Conservation (phyloP, 2,888 invertebrate species). For the Drosophila sordidula region DNA sequence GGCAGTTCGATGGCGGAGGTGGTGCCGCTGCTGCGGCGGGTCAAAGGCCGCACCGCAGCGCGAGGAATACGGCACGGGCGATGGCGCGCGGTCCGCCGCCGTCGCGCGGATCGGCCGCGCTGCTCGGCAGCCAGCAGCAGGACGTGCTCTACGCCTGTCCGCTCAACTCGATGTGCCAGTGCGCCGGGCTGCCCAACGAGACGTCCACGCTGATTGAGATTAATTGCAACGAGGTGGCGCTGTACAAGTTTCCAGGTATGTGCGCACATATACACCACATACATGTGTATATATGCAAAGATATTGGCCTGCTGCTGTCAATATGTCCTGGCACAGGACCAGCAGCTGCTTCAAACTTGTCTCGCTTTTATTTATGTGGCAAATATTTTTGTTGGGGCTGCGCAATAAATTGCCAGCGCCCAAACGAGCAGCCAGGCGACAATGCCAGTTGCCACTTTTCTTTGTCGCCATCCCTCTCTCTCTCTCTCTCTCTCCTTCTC, state of each 20-base stretch:
- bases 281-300: not conserved
- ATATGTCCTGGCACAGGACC: slow-evolving; percentile 40
- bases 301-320: slow-evolving; percentile 46
- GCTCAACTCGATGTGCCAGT: slow-evolving; percentile 85
- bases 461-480: not conserved
- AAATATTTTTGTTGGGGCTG: slow-evolving; percentile 57
- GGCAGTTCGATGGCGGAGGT: slow-evolving; percentile 84
- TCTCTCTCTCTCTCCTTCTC: not conserved
- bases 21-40: slow-evolving; percentile 39
- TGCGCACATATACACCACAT: too few species aligned
- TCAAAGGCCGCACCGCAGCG: slow-evolving; percentile 46
- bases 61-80: slow-evolving; percentile 59
- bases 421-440: slow-evolving; percentile 29
- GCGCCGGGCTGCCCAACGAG: slow-evolving; percentile 85
- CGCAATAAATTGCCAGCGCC: slow-evolving; percentile 57
- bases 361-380: slow-evolving; percentile 69
- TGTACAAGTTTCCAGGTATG: slow-evolving; percentile 85
- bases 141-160: slow-evolving; percentile 85
- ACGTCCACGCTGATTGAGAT: slow-evolving; percentile 85
- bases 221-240: slow-evolving; percentile 85
- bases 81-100: slow-evolving; percentile 58
- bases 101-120: slow-evolving; percentile 74
- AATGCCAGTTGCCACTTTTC: slow-evolving; percentile 26
- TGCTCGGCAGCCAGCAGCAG: slow-evolving; percentile 84
- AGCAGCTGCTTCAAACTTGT: slow-evolving; percentile 46